phyloP scores from a whole-genome alignment of 2,888 invertebrate species.

The Pyralis farinalis region DNA sequence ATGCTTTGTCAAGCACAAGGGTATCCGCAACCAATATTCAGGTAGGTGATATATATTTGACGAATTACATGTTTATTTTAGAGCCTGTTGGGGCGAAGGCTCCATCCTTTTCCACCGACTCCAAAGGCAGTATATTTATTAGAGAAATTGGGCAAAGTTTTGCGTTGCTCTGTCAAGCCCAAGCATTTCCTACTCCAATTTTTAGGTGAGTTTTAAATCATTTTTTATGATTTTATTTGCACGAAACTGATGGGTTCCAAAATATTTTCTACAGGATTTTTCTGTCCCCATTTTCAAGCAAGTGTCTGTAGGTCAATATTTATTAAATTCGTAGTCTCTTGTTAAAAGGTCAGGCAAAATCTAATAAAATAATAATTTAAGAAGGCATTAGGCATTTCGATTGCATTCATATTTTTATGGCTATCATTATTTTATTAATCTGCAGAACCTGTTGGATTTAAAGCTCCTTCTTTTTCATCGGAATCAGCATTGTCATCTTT shows the following conservation, averaged over 20 bases:
- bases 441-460: constrained; percentile 85
- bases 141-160: constrained; percentile 79
- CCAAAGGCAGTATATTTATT: constrained; percentile 83
- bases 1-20: constrained; percentile 80
- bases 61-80: constrained; percentile 45
- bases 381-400: not conserved
- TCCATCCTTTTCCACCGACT: constrained; percentile 82
- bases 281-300: constrained; percentile 87
- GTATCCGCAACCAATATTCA: constrained; percentile 84
- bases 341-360: no score
- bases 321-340: not conserved
- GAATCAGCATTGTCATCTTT: constrained; percentile 84
- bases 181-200: constrained; percentile 83
- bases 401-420: not conserved
- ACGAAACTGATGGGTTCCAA: constrained; percentile 83
- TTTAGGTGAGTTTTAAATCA: constrained; percentile 79
- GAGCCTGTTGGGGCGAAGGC: constrained; percentile 84
- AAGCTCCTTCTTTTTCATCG: constrained; percentile 84
- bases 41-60: constrained; percentile 66
- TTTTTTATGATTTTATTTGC: constrained; percentile 35
- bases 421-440: constrained; percentile 30
- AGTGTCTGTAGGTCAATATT: constrained; percentile 37
- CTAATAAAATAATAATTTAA: not conserved
- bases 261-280: constrained; percentile 82
- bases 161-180: constrained; percentile 83